Evolutionary conservation across 2,797 vertebrate genomes (phyloP).

Genomic region (Echiichthys vipera): DNA sequence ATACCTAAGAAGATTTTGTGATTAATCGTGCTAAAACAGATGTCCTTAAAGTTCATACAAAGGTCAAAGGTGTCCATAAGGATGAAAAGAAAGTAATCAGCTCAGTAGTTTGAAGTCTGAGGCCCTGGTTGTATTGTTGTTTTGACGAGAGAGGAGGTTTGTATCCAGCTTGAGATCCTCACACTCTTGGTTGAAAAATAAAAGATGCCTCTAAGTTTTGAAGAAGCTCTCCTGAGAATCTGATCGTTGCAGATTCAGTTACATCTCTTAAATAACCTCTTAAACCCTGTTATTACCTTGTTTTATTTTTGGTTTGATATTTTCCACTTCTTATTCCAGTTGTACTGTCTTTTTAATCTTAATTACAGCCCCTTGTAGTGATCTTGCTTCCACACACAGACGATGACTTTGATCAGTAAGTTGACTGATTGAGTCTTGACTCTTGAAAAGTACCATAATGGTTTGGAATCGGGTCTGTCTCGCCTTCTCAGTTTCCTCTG

Average conservation of each 20-base stretch:
- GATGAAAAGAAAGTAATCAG: not conserved
- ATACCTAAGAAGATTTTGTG: slow-evolving; percentile 36
- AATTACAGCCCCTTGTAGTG: not conserved
- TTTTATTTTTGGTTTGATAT: not conserved
- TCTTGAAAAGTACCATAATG: not conserved
- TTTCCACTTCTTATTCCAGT: not conserved
- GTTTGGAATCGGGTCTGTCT: not conserved
- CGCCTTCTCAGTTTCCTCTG: not conserved
- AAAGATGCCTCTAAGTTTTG: not conserved
- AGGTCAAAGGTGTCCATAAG: slow-evolving; percentile 1
- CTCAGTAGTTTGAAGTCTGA: not conserved
- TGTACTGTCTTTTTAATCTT: not conserved
- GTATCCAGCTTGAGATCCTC: not conserved
- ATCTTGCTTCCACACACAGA: not conserved
- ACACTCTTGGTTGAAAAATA: not conserved
- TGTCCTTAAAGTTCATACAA: slow-evolving; percentile 24
- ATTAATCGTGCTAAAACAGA: slow-evolving; percentile 32
- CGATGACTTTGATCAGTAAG: not conserved
- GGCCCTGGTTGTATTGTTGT: no score
- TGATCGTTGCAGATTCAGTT: not conserved
- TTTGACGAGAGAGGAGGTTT: no score
- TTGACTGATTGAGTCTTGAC: slow-evolving; percentile 10
- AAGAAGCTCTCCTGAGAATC: not conserved
- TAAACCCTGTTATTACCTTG: not conserved
- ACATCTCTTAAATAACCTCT: not conserved